Evolutionary conservation across 1,140 invertebrate genomes (phyloP), one percentile per base, ranked within the genome.

Genomic region (Bradynema listronoti): DNA sequence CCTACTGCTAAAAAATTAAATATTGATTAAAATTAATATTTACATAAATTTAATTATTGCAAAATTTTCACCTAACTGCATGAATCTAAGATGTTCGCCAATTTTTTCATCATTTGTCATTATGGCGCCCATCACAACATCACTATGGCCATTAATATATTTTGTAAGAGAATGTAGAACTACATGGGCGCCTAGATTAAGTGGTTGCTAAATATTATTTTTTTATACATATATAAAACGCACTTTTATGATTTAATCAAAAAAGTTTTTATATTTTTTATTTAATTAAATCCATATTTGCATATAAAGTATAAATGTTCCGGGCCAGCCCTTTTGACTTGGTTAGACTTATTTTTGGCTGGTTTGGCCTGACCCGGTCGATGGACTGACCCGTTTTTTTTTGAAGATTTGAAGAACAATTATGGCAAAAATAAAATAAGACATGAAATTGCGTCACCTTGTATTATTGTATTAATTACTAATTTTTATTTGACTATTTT

Each of bases 121-220:
- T 2, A 66, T 42, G 34, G 34, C 39, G 3, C 94, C 94, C 94
- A 98, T 97, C 1, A 98, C 86, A 42, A 95, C 87, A 82, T 99
- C 94, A 1, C 89, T 87, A 79, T 98, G 93, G 0, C 93, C 94
- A 80, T 97, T 97, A 85, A 97, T 91, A 73, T 96, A 98, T 80
- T 98, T 99, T 0, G 92, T 95, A 27, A 94, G 69, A 0, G 93
- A 97, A 81, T 97, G 93, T 64, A 90, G 80, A 1, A 87, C 86
- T 46, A 96, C 83, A 80, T 98, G 92, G 2, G 89, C 92, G 9
- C 94, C 94, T 25, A 94, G 81, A 19, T 86, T 84, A 27, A 98
- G 79, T 3, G 94, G 94, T 5, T 32, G 16, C 47, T 50, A 19
- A 24, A 50, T 4, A 77, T 57, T 4, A 22, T 9, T 4, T 43